These are phyloP conservation scores for Epistrophe grossulariae DNA, from an alignment of 2,888 invertebrate genomes.

Conservation along the genomic window DNA sequence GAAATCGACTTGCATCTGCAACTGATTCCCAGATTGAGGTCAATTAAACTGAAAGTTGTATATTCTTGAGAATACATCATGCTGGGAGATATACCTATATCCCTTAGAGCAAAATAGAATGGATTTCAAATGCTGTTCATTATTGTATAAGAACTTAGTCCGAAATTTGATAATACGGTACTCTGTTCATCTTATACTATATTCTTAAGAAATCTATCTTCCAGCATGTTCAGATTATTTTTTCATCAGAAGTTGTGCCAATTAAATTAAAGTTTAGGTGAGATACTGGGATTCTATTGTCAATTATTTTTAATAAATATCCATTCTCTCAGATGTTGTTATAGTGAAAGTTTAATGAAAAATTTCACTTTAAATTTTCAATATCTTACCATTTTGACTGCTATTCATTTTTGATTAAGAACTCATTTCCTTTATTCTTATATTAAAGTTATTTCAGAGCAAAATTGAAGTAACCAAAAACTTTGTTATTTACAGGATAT, in stretches of 20 bases:
- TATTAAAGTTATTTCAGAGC: not conserved
- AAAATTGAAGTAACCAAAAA: conserved; percentile 37
- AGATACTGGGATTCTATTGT: too few relatives aligned
- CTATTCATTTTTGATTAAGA: not conserved
- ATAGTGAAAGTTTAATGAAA: too few relatives aligned
- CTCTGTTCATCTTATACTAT: too few relatives aligned
- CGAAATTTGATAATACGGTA: not conserved
- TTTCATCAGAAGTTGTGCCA: not conserved
- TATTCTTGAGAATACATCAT: conserved; percentile 17
- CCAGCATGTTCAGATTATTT: too few relatives aligned
- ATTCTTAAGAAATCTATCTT: not conserved
- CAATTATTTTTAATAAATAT: too few relatives aligned
- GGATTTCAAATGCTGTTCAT: not conserved
- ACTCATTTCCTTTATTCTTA: conserved; percentile 18
- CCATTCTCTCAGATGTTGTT: too few relatives aligned
- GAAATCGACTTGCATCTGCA: conserved; percentile 4
- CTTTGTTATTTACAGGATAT: conserved; percentile 53
- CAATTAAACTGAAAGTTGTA: conserved; percentile 67
- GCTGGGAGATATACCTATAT: conserved; percentile 27
- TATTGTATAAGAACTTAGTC: not conserved
- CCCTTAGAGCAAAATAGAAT: not conserved
- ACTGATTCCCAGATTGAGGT: conserved; percentile 38
- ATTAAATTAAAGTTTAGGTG: not conserved
- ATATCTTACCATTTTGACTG: not conserved
- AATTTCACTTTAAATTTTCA: not conserved